A percentile compares a stretch with the other conserved stretches of the same genome.
These are phyloP conservation scores for Simalia tracyae DNA, from an alignment of 2,797 vertebrate genomes.

Conservation along the genomic window DNA sequence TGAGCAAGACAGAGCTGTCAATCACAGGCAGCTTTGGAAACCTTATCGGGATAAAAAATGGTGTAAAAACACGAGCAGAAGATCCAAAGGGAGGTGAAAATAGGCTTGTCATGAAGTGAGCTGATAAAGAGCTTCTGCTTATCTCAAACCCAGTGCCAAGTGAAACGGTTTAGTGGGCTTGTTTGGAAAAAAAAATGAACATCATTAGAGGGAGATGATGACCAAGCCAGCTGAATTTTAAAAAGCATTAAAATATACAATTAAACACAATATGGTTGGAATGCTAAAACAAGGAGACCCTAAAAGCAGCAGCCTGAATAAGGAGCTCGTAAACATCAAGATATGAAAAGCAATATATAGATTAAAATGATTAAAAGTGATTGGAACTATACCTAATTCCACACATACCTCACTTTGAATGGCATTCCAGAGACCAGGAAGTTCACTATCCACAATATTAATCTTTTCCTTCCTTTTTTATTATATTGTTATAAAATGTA, in stretches of 20 bases:
- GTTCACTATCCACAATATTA: no score
- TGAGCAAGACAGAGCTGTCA: slow-evolving; percentile 11
- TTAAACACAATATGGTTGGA: background rate
- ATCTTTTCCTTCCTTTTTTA: no score
- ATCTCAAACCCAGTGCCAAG: background rate
- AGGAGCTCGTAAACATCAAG: background rate
- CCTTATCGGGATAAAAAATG: slow-evolving; percentile 2
- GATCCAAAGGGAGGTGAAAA: background rate
- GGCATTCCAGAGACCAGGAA: no score
- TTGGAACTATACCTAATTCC: background rate
- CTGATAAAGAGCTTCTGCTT: slow-evolving; percentile 8
- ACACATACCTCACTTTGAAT: background rate
- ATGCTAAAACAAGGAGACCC: background rate
- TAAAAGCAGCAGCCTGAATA: background rate
- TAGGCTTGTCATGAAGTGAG: background rate
- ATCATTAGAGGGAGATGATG: background rate
- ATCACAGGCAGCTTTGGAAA: background rate
- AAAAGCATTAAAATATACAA: background rate
- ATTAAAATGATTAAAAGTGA: background rate
- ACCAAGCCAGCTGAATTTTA: background rate
- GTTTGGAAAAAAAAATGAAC: background rate
- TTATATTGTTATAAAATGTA: no score
- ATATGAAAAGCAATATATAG: background rate
- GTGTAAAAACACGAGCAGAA: background rate
- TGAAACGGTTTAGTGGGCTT: background rate